Evolutionary conservation across 2,113 vertebrate species (phyloP).

Genomic region (Microcebus ravelobensis): DNA sequence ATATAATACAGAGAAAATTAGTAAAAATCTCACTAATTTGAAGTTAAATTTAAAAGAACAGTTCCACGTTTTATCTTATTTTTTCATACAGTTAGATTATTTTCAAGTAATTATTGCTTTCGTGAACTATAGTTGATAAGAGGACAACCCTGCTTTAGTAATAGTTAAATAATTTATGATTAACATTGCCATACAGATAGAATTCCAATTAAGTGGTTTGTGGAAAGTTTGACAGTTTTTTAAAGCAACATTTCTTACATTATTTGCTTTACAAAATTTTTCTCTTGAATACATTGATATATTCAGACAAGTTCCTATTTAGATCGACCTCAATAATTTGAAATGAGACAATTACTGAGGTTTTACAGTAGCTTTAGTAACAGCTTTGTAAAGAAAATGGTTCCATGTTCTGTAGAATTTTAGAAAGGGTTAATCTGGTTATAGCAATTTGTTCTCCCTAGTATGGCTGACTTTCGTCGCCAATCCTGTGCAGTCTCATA

Average conservation of each 20-base stretch:
- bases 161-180: slow-evolving; percentile 51
- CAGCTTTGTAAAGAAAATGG: slow-evolving; percentile 79
- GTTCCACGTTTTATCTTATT: not conserved
- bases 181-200: not conserved
- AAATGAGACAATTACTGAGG: slow-evolving; percentile 41
- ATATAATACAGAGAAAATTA: not conserved
- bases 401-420: slow-evolving; percentile 76
- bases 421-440: slow-evolving; percentile 80
- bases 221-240: slow-evolving; percentile 12
- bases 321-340: slow-evolving; percentile 35
- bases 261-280: slow-evolving; percentile 49
- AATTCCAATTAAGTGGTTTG: slow-evolving; percentile 41
- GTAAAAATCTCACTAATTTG: slow-evolving; percentile 71
- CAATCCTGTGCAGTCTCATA: slow-evolving; percentile 86
- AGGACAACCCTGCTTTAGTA: not conserved
- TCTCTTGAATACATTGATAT: slow-evolving; percentile 23
- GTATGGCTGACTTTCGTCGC: slow-evolving; percentile 86
- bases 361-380: slow-evolving; percentile 58
- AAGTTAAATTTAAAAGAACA: slow-evolving; percentile 20
- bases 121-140: not conserved
- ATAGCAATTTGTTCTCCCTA: slow-evolving; percentile 82
- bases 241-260: slow-evolving; percentile 33
- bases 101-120: slow-evolving; percentile 30
- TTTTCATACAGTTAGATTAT: slow-evolving; percentile 5
- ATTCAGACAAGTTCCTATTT: slow-evolving; percentile 30